Evolutionary conservation across 2,797 vertebrate species (phyloP).

Genomic region (Craterocephalus amniculus): DNA sequence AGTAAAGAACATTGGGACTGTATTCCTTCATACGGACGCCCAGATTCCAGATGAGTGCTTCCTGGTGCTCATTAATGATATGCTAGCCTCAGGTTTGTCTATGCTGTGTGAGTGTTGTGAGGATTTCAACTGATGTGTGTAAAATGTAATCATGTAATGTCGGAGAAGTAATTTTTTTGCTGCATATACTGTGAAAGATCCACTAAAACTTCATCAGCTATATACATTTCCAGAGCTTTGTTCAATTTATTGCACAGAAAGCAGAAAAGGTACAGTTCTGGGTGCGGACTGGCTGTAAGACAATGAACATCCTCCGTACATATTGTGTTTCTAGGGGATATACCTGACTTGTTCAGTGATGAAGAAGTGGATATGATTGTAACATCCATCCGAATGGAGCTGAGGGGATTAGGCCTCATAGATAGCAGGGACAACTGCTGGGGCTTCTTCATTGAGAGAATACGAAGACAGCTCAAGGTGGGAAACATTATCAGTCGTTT

Average conservation of each 20-base stretch:
- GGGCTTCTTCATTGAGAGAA: conserved; percentile 85
- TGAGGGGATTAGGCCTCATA: conserved; percentile 77
- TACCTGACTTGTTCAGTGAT: conserved; percentile 83
- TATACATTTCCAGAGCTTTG: background rate
- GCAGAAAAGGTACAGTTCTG: background rate
- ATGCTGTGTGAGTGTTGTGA: background rate
- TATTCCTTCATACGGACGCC: conserved; percentile 82
- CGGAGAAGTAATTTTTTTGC: too few relatives aligned
- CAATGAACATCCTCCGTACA: background rate
- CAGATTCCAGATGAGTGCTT: conserved; percentile 83
- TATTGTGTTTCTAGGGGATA: conserved; percentile 70
- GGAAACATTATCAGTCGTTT: background rate
- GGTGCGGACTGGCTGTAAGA: background rate
- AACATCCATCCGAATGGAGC: conserved; percentile 81
- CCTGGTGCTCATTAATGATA: conserved; percentile 83
- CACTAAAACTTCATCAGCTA: background rate
- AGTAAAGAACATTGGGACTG: conserved; percentile 82
- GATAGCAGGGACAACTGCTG: conserved; percentile 84
- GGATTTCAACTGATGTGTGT: too few relatives aligned
- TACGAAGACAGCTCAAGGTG: conserved; percentile 79
- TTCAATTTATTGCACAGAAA: background rate
- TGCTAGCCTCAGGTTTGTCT: conserved; percentile 82
- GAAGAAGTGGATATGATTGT: conserved; percentile 81
- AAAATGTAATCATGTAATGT: too few relatives aligned
- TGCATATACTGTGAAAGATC: background rate